Percentiles rank a stretch among this genome's conserved stretches.
These are phyloP conservation scores for Chiloscyllium plagiosum DNA, from an alignment of 2,113 vertebrate genomes.

Conservation along the genomic window DNA sequence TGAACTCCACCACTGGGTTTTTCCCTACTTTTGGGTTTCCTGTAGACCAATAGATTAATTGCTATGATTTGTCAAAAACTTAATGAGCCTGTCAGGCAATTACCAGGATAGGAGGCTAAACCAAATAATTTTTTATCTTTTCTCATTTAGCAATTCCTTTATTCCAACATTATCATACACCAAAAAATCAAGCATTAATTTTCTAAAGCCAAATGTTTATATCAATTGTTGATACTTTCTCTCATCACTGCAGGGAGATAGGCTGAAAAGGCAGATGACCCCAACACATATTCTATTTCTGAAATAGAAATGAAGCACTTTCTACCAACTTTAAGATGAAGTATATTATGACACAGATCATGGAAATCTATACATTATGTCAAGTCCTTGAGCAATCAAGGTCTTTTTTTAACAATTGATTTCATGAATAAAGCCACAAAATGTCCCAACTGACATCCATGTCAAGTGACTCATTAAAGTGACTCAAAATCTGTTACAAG, in stretches of 20 bases:
- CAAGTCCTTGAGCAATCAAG: not conserved
- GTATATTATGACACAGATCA: not conserved
- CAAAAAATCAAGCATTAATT: not conserved
- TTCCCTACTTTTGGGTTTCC: not conserved
- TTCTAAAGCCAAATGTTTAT: not conserved
- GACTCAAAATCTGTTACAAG: not conserved
- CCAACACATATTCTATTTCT: not conserved
- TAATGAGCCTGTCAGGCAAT: not conserved
- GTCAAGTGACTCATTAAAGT: not conserved
- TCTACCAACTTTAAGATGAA: not conserved
- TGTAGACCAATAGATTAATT: not conserved
- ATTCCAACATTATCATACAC: not conserved
- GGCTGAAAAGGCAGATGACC: not conserved
- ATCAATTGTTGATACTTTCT: not conserved
- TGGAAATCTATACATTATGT: not conserved
- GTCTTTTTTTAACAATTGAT: not conserved
- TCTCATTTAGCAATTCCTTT: not conserved
- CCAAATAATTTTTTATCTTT: not conserved
- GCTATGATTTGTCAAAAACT: not conserved
- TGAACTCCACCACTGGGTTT: not conserved
- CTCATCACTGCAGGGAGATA: not conserved
- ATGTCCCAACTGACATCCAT: not conserved
- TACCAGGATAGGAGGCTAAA: not conserved
- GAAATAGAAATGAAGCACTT: not conserved
- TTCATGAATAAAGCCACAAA: not conserved